Base-by-base conservation (phyloP, 2,113 vertebrate genomes). In the Centropus bengalensis region DNA sequence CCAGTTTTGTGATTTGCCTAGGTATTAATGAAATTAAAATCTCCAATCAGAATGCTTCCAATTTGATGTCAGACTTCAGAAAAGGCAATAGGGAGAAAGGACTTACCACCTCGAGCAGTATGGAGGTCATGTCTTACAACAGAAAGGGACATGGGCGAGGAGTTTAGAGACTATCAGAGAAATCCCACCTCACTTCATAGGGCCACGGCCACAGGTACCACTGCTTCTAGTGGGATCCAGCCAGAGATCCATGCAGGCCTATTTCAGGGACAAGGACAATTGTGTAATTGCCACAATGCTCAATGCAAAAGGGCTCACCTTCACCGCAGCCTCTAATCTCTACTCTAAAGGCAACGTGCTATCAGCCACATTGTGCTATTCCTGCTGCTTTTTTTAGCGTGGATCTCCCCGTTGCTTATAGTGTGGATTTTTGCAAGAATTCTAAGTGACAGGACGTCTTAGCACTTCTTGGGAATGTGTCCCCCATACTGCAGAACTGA, bases 391-490 rank as follows among this genome's bases (percentile, higher is more conserved):
- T 96, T 94, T 93, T 95, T 93, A 88, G 77, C 60, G 9, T 27
- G 93, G 91, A 75, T 89, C 89, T 96, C 92, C 93, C 90, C 91
- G 60, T 76, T 59, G 5, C 94, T 87, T 85, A 49, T 32, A 69
- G 89, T 14, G 78, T 82, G 81, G 93, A 91, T 77, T 93, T 96
- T 71, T 94, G 78, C 83, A 89, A 45, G 78, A 45, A 86, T 89
- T 52, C 78, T 86, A 93, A 49, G 69, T 89, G 91, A 91, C 77
- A 83, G 86, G 66, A 59, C 55, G 0, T 81, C 93, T 93, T 91
- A 89, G 90, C 89, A 94, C 84, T 92, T 95, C 76, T 76, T 9
- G 4, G 68, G 82, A 79, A 84, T 17, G 91, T 96, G 95, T 91
- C 93, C 92, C 0, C 60, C 66, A 66, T 83, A 45, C 70, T 70